Percentiles rank a stretch among this genome's conserved stretches.
These are phyloP conservation scores for Mus minutoides DNA, from an alignment of 2,797 vertebrate species.

Conservation along the genomic window DNA sequence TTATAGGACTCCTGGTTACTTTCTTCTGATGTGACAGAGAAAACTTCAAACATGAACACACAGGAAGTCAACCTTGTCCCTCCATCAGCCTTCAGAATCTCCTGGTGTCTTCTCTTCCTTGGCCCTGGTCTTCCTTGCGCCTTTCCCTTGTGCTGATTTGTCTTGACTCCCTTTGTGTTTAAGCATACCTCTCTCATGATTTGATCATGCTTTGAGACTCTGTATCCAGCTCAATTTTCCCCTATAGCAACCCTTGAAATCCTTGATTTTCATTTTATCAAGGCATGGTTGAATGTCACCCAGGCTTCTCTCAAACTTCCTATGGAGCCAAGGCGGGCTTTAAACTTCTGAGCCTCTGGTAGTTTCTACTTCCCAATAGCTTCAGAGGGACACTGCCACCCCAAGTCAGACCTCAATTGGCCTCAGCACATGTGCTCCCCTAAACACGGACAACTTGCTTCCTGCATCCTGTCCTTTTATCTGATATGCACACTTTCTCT, in stretches of 20 bases:
- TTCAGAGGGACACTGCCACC: neutral
- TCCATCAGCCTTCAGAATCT: neutral
- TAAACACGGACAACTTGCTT: neutral
- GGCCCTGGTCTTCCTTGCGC: neutral
- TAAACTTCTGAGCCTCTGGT: neutral
- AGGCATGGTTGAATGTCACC: neutral
- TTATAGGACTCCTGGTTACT: neutral
- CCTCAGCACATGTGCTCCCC: neutral
- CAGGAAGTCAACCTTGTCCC: neutral
- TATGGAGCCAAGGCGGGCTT: neutral
- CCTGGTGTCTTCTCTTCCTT: neutral
- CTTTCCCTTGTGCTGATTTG: neutral
- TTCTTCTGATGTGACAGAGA: neutral
- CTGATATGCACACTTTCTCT: conserved; percentile 17
- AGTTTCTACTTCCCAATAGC: neutral
- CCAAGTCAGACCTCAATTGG: neutral
- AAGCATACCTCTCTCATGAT: neutral
- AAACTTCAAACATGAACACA: neutral
- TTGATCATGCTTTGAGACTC: conserved; percentile 16
- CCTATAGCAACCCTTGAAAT: neutral
- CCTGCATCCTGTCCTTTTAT: conserved; percentile 2
- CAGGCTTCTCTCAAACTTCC: neutral
- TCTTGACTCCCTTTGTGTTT: neutral
- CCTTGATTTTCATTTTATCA: neutral
- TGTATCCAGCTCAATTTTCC: neutral